Evolutionary conservation across 2,888 invertebrate genomes (phyloP), one percentile per base, ranked within the genome.

Genomic region (Philonicus albiceps): DNA sequence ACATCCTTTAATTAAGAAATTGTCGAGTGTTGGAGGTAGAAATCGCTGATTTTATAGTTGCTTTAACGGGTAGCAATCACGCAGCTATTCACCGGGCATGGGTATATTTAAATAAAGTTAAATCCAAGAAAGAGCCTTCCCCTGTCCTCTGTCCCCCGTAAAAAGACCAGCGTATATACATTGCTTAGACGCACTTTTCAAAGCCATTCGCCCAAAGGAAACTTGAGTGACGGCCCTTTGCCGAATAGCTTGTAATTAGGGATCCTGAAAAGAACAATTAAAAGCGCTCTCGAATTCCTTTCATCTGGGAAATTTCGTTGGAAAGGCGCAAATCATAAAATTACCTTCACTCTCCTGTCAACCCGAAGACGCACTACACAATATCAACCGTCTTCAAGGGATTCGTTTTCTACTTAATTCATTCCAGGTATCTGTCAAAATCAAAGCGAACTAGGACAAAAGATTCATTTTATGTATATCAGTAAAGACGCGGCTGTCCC

Each of bases 1-100:
- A 34, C 64, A 37, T 34, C 81, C 81, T 83, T 83, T 83, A 83
- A 83, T 83, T 83, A 83, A 83, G 81, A 83, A 83, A 83, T 83
- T 64, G 81, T 83, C 37, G 81, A 83, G 64, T 64, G 64, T 64
- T 5, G 64, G 64, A 83, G 37, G 81, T 83, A 37, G 81, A 64
- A 34, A 64, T 37, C 19, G 81, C 34, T 83, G 81, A 83, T 83
- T 83, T 34, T 83, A 64, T 83, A 64, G 81, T 83, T 34, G 64
- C 34, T 83, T 83, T 83, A 83, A 83, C 81, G 55, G 81, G 81
- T 16, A 30, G 8, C 43, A 83, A 64, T 83, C 81, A 83, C 81
- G 81, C 81, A 83, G 81, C 34, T 37, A 64, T 83, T 13, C 19
- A 55, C 64, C 64, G 64, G 64, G 64, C 11, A 64, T 19, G 3